These are phyloP conservation scores for Jacana jacana DNA, from an alignment of 2,113 vertebrate species.

Conservation along the genomic window DNA sequence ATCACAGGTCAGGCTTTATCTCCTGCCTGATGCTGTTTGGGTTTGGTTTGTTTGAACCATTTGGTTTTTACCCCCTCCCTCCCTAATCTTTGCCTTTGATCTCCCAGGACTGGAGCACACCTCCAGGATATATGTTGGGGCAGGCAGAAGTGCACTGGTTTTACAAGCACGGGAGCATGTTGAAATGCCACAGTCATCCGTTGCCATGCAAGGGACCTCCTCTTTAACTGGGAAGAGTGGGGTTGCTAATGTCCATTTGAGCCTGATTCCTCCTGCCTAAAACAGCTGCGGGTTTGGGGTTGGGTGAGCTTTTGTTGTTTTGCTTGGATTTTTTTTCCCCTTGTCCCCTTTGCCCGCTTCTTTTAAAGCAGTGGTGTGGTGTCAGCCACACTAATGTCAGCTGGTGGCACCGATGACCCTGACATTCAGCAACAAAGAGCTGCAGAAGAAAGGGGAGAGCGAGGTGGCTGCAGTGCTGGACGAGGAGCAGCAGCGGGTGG, in stretches of 20 bases:
- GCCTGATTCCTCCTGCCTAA: neutral
- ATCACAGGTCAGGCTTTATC: constrained; percentile 63
- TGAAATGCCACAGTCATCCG: neutral
- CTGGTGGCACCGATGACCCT: constrained; percentile 52
- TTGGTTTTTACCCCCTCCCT: neutral
- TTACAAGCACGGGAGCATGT: neutral
- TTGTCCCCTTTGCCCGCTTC: constrained; percentile 28
- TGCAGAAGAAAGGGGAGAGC: neutral
- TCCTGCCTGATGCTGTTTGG: neutral
- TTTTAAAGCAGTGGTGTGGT: constrained; percentile 34
- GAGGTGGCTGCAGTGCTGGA: neutral
- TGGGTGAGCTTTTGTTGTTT: neutral
- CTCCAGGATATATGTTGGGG: neutral
- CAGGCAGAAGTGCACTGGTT: neutral
- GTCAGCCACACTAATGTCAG: constrained; percentile 65
- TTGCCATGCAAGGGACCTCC: neutral
- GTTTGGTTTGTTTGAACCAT: neutral
- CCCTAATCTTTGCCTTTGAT: constrained; percentile 13
- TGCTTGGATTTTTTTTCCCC: neutral
- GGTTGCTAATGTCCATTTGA: neutral
- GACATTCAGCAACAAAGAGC: constrained; percentile 61
- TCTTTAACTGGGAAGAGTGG: neutral
- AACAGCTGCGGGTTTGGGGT: neutral
- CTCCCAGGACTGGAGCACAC: neutral
- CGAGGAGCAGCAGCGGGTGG: neutral